Percentiles rank a stretch among this genome's conserved stretches.
Evolutionary conservation across 2,113 vertebrate genomes (phyloP).

Genomic region (Notarius lentiginosus): DNA sequence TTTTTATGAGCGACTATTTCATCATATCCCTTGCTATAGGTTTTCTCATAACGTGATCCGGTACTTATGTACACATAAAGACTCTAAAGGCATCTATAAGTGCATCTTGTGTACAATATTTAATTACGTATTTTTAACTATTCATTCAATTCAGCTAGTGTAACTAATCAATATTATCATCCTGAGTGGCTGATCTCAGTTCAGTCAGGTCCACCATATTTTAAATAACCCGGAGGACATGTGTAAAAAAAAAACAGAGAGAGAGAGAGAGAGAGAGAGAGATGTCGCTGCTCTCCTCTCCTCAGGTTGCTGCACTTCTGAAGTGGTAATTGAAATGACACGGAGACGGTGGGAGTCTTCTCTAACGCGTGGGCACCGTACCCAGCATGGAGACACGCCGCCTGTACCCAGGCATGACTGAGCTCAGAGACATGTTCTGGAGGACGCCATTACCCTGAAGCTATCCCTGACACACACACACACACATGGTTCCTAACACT

Average conservation of each 20-base stretch:
- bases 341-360: constrained; percentile 45
- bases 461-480: constrained; percentile 62
- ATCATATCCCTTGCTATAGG: not conserved
- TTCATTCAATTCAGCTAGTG: not conserved
- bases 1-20: not conserved
- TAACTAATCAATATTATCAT: not conserved
- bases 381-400: constrained; percentile 64
- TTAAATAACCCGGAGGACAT: constrained; percentile 45
- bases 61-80: not conserved
- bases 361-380: constrained; percentile 61
- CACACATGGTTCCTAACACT: constrained; percentile 37
- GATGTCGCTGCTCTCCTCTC: constrained; percentile 38
- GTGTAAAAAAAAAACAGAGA: not conserved
- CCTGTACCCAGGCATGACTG: constrained; percentile 61
- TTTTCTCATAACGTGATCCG: not conserved
- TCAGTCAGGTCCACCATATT: constrained; percentile 33
- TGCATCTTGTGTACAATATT: not conserved
- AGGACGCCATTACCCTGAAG: constrained; percentile 70
- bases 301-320: constrained; percentile 44
- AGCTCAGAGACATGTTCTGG: constrained; percentile 59
- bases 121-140: not conserved
- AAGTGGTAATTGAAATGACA: constrained; percentile 58
- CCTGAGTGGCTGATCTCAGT: constrained; percentile 17
- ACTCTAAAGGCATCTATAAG: not conserved
- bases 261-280: not conserved